Percentiles rank a stretch among this genome's conserved stretches.
Evolutionary conservation across 2,113 vertebrate genomes (phyloP).

Genomic region (Phodopus roborovskii): DNA sequence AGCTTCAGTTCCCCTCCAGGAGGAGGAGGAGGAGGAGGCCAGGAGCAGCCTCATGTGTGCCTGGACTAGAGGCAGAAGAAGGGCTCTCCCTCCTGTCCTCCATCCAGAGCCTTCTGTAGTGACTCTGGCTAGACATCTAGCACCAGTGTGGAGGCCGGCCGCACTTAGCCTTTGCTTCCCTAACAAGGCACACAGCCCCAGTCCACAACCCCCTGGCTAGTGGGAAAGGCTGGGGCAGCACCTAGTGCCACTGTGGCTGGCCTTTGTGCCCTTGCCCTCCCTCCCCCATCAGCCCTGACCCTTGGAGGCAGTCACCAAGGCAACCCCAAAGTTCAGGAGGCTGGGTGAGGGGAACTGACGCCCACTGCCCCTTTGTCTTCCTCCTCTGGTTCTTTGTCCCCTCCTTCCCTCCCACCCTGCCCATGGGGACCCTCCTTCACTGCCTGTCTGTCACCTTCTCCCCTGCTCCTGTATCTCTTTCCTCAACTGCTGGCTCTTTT

Average conservation of each 20-base stretch:
- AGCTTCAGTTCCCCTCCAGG: neutral
- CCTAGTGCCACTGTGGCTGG: neutral
- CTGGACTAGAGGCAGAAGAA: neutral
- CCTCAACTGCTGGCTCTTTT: neutral
- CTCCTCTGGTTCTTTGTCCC: slow-evolving; percentile 66
- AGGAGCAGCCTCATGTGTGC: neutral
- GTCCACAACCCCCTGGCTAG: neutral
- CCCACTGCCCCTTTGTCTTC: slow-evolving; percentile 76
- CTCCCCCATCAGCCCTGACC: slow-evolving; percentile 71
- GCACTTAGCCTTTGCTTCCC: neutral
- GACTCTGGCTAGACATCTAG: neutral
- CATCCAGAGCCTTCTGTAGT: neutral
- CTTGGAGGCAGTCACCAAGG: slow-evolving; percentile 78
- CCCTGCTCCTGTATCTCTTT: neutral
- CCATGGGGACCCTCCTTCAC: slow-evolving; percentile 28
- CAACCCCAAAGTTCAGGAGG: slow-evolving; percentile 80
- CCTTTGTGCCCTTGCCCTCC: neutral
- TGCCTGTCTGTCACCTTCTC: slow-evolving; percentile 16
- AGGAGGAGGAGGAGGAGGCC: neutral
- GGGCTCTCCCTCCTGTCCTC: neutral
- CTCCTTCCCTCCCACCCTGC: slow-evolving; percentile 21
- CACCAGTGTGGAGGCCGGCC: neutral
- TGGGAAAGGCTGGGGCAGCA: neutral
- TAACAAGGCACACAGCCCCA: neutral
- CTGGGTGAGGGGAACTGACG: slow-evolving; percentile 48